Evolutionary conservation across 2,888 invertebrate species (phyloP).

Genomic region (Chorisops tibialis): DNA sequence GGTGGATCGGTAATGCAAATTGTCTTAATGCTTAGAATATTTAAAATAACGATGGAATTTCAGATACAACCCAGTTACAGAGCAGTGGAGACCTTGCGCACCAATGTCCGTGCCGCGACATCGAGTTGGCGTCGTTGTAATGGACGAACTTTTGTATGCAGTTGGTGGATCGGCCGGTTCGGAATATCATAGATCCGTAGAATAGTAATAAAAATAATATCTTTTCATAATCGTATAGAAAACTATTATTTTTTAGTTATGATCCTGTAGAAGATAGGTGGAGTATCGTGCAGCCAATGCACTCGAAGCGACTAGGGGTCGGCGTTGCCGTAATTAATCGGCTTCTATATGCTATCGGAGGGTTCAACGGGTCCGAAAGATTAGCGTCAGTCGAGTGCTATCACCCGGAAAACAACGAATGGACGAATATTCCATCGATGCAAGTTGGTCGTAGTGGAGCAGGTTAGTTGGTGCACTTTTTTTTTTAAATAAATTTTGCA

Average conservation of each 20-base stretch:
- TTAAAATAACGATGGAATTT: background rate
- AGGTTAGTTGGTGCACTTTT: constrained; percentile 54
- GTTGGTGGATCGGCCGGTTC: constrained; percentile 87
- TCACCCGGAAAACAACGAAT: constrained; percentile 87
- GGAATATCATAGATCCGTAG: constrained; percentile 83
- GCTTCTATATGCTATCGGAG: constrained; percentile 78
- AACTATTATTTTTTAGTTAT: constrained; percentile 58
- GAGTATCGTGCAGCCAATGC: constrained; percentile 73
- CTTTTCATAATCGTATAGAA: background rate
- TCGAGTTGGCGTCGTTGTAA: constrained; percentile 87
- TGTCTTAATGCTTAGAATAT: background rate
- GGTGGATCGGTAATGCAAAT: constrained; percentile 60
- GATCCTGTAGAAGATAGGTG: constrained; percentile 83
- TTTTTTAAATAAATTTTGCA: background rate
- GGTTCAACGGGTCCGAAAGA: constrained; percentile 79
- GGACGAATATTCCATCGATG: constrained; percentile 80
- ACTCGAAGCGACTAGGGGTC: constrained; percentile 73
- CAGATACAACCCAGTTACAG: constrained; percentile 78
- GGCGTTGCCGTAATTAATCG: constrained; percentile 77
- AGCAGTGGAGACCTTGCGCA: constrained; percentile 82
- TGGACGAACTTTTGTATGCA: constrained; percentile 87
- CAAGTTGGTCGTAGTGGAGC: constrained; percentile 77
- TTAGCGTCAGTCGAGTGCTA: constrained; percentile 83
- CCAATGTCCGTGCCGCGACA: constrained; percentile 87
- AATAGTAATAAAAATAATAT: constrained; percentile 63